These are phyloP conservation scores for Colostygia pectinataria DNA, from an alignment of 2,888 invertebrate genomes.

Conservation along the genomic window DNA sequence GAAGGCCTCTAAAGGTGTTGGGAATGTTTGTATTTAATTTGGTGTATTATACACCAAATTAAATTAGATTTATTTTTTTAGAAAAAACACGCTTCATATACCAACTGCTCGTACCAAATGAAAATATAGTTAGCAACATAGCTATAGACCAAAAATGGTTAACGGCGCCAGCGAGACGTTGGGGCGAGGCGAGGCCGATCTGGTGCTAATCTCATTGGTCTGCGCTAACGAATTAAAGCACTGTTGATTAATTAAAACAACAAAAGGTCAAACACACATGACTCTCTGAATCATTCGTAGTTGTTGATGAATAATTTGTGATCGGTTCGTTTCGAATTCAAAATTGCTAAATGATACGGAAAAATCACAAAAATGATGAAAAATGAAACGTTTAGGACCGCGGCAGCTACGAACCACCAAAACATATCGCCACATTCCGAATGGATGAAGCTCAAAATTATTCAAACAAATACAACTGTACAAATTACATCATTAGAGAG, in stretches of 20 bases:
- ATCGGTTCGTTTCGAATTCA: conserved; percentile 45
- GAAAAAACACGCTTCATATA: too few species aligned
- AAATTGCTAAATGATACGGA: conserved; percentile 45
- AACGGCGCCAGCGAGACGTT: too few species aligned
- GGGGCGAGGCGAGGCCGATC: too few species aligned
- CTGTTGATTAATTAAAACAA: conserved; percentile 64
- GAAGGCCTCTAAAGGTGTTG: too few species aligned
- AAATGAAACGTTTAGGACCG: conserved; percentile 41
- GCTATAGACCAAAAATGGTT: too few species aligned
- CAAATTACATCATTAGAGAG: conserved; percentile 71
- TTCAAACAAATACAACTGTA: too few species aligned
- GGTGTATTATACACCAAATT: too few species aligned
- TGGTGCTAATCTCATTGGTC: too few species aligned
- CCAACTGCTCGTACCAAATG: too few species aligned
- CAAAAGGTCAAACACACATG: conserved; percentile 63
- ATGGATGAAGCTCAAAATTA: conserved; percentile 58
- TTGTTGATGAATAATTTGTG: conserved; percentile 51
- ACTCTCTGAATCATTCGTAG: conserved; percentile 54
- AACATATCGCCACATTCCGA: conserved; percentile 30
- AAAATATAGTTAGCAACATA: too few species aligned
- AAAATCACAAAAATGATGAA: conserved; percentile 42
- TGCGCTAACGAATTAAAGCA: conserved; percentile 45
- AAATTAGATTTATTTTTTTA: too few species aligned
- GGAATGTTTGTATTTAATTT: too few species aligned
- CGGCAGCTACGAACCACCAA: conserved; percentile 25